Conservation (phyloP, 2,113 vertebrate genomes). For the Phrynosoma platyrhinos region DNA sequence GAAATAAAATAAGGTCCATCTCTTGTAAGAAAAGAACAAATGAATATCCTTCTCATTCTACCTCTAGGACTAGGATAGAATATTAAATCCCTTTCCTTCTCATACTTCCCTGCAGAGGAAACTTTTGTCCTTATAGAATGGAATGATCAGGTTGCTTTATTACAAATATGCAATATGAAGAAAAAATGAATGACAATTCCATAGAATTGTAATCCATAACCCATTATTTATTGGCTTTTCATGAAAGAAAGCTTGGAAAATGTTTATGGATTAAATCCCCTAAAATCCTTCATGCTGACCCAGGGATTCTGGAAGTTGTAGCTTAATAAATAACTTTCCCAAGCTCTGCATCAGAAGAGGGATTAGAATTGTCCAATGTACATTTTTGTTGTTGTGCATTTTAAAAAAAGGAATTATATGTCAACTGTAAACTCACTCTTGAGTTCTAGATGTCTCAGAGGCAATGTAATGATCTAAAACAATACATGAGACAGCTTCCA, state of each 20-base stretch:
- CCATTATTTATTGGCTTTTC: neutral
- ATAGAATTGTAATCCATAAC: neutral
- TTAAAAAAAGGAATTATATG: constrained; percentile 6
- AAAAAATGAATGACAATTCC: constrained; percentile 28
- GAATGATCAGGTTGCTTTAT: constrained; percentile 25
- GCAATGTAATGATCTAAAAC: neutral
- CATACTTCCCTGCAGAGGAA: neutral
- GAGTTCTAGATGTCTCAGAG: neutral
- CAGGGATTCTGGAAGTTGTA: too few species aligned
- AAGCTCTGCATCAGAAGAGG: neutral
- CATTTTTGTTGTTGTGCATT: too few species aligned
- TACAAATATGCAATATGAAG: constrained; percentile 10
- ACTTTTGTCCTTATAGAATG: neutral
- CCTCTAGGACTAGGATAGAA: neutral
- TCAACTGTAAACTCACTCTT: constrained; percentile 25
- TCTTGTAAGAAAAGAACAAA: constrained; percentile 32
- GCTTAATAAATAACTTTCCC: too few species aligned
- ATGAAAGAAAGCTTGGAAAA: too few species aligned
- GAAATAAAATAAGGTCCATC: constrained; percentile 30
- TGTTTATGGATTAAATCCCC: too few species aligned
- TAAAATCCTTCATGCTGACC: too few species aligned
- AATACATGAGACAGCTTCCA: neutral
- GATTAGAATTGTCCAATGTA: neutral
- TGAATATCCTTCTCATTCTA: neutral
- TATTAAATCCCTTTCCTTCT: constrained; percentile 30